Percentiles rank a stretch among this genome's conserved stretches.
Conservation (phyloP, 2,797 vertebrate species). For the Gallinago stenura region DNA sequence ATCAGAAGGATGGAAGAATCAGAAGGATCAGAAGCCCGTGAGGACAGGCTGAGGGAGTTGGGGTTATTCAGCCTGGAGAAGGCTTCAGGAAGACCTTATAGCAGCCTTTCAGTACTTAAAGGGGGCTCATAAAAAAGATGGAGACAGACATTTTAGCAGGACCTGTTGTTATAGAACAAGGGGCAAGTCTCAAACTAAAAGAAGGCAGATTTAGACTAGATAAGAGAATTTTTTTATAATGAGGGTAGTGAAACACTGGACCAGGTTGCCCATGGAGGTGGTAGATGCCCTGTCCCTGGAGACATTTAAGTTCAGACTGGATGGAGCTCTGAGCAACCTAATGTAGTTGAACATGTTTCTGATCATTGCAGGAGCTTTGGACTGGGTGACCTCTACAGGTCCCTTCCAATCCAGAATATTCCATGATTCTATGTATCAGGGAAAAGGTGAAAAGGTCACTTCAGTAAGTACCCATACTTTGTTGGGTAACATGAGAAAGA, state of each 20-base stretch:
- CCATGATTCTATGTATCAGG: neutral
- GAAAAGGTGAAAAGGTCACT: neutral
- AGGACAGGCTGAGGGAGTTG: neutral
- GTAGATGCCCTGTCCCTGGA: neutral
- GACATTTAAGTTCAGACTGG: neutral
- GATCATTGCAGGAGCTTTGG: neutral
- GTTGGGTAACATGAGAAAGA: neutral
- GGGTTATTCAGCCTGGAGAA: neutral
- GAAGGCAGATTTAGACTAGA: neutral
- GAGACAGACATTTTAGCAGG: neutral
- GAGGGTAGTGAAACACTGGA: neutral
- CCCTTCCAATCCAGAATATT: neutral
- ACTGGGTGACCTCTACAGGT: neutral
- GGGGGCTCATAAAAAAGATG: neutral
- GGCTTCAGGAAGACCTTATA: neutral
- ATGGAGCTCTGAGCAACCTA: neutral
- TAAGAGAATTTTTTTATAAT: neutral
- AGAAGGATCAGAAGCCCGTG: neutral
- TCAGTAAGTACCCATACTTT: neutral
- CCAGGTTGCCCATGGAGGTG: neutral
- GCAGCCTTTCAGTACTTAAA: neutral
- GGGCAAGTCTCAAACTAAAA: neutral
- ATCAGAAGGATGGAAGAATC: neutral
- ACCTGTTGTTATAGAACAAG: neutral
- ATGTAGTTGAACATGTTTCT: neutral